phyloP scores from a whole-genome alignment of 2,888 invertebrate genomes.

The Esperia sulphurella region DNA sequence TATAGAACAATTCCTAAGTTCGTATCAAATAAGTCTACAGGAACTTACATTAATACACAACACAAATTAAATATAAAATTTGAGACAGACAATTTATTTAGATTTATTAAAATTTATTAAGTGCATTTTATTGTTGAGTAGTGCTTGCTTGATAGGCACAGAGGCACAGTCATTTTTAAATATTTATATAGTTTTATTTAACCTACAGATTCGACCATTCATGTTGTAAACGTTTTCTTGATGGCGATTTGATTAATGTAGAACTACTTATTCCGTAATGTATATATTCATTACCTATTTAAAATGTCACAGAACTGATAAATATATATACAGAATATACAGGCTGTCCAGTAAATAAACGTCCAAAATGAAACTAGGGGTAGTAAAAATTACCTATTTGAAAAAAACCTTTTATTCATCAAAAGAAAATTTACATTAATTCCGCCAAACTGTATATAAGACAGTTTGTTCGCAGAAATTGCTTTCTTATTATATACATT shows the following conservation, averaged over 20 bases:
- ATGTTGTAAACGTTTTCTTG: background rate
- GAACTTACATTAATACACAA: slow-evolving; percentile 20
- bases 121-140: slow-evolving; percentile 56
- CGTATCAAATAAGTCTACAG: background rate
- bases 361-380: too few relatives aligned
- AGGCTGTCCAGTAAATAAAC: too few relatives aligned
- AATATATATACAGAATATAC: too few relatives aligned
- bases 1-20: background rate
- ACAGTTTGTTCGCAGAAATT: too few relatives aligned
- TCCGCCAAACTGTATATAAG: too few relatives aligned
- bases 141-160: slow-evolving; percentile 70
- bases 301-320: too few relatives aligned
- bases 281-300: too few relatives aligned
- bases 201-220: background rate
- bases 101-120: slow-evolving; percentile 16
- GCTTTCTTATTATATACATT: too few relatives aligned
- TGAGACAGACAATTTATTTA: slow-evolving; percentile 8
- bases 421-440: too few relatives aligned
- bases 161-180: slow-evolving; percentile 61
- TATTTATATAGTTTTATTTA: background rate
- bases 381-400: too few relatives aligned
- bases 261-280: too few relatives aligned
- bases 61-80: slow-evolving; percentile 15
- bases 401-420: too few relatives aligned
- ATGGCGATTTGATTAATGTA: background rate